Base-by-base conservation (phyloP, 2,113 vertebrate species). In the Spilogale gracilis region DNA sequence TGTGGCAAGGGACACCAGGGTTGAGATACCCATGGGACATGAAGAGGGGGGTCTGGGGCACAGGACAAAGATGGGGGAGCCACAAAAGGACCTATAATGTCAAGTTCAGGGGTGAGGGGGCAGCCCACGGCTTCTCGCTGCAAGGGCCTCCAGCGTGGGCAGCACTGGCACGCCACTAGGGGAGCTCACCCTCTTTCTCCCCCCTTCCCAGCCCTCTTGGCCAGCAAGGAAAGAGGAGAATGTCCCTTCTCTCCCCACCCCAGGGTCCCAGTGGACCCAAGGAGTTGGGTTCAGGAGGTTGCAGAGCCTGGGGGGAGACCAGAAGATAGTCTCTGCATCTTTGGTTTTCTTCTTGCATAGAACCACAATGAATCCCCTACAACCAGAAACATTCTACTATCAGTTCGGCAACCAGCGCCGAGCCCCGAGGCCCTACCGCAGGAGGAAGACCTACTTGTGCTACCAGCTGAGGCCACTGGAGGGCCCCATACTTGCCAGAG, bases 401-500 rank as follows among this genome's bases (percentile, higher is more conserved):
- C 97, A 97, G 50, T 98, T 95, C 38, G 48, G 89, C 96, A 98
- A 97, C 67, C 45, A 50, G 14, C 38, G 0, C 8, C 2, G 0
- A 11, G 32, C 14, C 52, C 5, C 2, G 3, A 4, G 2, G 8
- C 79, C 38, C 43, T 2, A 9, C 80, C 1, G 0, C 16, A 18
- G 0, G 9, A 89, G 95, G 74, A 81, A 17, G 23, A 78, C 97
- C 9, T 95, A 97, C n/a, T 6, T 98, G n/a, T 97, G 97, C 80
- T 97, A 92, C 88, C 48, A 67, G 83, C 91, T 96, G 79, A 25
- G 14, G 10, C 2, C 0, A 6, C 11, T 0, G 2, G 7, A 4
- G 0, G 93, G 38, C 56, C 0, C 1, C 14, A 12, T 0, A 0
- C 21, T 4, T 3, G 4, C 2, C 80, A 38, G 2, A 69, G 73